phyloP scores from a whole-genome alignment of 2,888 invertebrate species.

The Trichopria drosophilae region DNA sequence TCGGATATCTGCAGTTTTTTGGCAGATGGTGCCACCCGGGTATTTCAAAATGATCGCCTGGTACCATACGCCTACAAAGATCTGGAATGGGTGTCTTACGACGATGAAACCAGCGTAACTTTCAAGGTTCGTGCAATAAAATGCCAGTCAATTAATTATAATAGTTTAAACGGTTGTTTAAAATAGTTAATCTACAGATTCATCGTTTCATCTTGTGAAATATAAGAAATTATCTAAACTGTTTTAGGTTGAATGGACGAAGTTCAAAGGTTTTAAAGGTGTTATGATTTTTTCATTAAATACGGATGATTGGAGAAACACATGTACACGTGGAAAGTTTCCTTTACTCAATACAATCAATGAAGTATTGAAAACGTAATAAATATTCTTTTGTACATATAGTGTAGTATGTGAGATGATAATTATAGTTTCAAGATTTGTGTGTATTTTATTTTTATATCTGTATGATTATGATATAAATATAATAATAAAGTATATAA shows the following conservation, averaged over 20 bases:
- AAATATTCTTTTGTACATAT: conserved; percentile 9
- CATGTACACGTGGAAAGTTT: conserved; percentile 60
- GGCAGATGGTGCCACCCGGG: conserved; percentile 60
- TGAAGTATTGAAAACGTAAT: conserved; percentile 26
- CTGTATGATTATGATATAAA: too few relatives aligned
- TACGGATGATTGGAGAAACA: conserved; percentile 72
- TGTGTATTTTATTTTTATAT: too few relatives aligned
- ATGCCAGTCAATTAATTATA: conserved; percentile 6
- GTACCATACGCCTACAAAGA: conserved; percentile 76
- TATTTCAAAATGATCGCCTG: conserved; percentile 70
- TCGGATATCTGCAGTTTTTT: conserved; percentile 72
- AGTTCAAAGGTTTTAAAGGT: conserved; percentile 70
- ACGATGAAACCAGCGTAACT: conserved; percentile 70
- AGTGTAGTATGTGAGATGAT: too few relatives aligned
- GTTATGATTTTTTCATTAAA: conserved; percentile 85
- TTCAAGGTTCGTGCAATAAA: conserved; percentile 63
- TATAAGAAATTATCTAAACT: conserved; percentile 21
- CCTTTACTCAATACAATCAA: conserved; percentile 55
- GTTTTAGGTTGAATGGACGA: conserved; percentile 65
- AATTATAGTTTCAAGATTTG: too few relatives aligned
- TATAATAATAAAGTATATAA: too few relatives aligned
- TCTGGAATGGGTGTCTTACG: conserved; percentile 83
- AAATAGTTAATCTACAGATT: conserved; percentile 6
- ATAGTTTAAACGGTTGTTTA: conserved; percentile 10
- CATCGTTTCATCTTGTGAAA: too few relatives aligned